Percentiles rank a stretch among this genome's conserved stretches.
Evolutionary conservation across 1,140 invertebrate genomes (phyloP).

Genomic region (Eriocheir sinensis): DNA sequence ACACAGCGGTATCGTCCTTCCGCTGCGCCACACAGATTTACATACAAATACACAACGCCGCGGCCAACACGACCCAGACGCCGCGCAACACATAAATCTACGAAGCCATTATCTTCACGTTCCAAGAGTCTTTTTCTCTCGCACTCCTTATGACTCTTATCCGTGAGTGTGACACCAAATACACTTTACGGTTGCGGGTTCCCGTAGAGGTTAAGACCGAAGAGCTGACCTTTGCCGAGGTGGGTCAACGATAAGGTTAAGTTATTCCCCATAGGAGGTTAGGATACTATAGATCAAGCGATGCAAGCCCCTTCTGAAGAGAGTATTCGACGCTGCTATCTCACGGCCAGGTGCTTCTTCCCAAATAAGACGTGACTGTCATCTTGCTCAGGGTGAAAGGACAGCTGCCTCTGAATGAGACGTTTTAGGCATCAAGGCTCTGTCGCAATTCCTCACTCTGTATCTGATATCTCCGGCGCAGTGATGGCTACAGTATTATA

Average conservation of each 20-base stretch:
- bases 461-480: background rate
- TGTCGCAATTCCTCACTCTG: slow-evolving; percentile 9
- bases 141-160: slow-evolving; percentile 9
- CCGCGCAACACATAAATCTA: slow-evolving; percentile 4
- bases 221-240: background rate
- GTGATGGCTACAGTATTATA: background rate
- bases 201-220: background rate
- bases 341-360: background rate
- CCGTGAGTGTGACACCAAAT: slow-evolving; percentile 13
- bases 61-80: slow-evolving; percentile 9
- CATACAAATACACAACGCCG: slow-evolving; percentile 13
- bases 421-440: background rate
- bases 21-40: background rate
- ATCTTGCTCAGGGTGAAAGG: background rate
- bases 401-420: background rate
- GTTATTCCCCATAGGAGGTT: slow-evolving; percentile 13
- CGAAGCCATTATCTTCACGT: slow-evolving; percentile 13
- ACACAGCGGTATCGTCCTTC: background rate
- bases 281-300: background rate
- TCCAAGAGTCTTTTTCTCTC: slow-evolving; percentile 12
- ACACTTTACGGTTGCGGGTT: slow-evolving; percentile 12
- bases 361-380: background rate
- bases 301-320: background rate
- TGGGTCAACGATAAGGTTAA: slow-evolving; percentile 12
- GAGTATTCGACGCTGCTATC: background rate